Conservation (phyloP, 1,140 invertebrate species). For the Bombus vancouverensis region DNA sequence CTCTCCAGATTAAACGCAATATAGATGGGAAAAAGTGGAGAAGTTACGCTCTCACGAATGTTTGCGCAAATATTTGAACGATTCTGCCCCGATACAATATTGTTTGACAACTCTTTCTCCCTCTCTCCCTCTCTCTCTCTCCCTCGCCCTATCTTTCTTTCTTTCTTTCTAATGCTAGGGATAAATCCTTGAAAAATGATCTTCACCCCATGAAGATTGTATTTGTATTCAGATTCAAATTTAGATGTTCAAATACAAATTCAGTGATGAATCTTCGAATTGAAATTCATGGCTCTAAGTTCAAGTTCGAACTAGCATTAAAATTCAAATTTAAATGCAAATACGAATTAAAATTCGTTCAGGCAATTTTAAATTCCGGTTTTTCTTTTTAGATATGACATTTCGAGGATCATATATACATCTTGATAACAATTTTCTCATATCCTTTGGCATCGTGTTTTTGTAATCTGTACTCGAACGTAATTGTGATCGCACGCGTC, state of each 20-base stretch:
- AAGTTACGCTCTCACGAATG: not conserved
- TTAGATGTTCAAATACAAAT: not conserved
- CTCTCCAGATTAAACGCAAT: conserved; percentile 23
- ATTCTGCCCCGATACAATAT: not conserved
- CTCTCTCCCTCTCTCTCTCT: too few relatives aligned
- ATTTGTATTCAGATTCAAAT: not conserved
- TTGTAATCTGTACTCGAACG: not conserved
- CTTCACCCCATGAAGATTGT: not conserved
- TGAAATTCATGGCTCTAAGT: too few relatives aligned
- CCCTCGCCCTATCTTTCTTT: too few relatives aligned
- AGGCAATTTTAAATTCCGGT: too few relatives aligned
- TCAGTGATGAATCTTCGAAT: not conserved
- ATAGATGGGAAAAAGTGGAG: not conserved
- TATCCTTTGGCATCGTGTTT: not conserved
- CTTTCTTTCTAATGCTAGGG: too few relatives aligned
- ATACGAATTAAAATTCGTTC: not conserved
- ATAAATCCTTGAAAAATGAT: not conserved
- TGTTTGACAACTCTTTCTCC: not conserved
- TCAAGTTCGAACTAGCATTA: too few relatives aligned
- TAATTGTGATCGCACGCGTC: too few relatives aligned
- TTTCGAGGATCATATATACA: not conserved
- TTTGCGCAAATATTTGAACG: not conserved
- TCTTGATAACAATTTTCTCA: not conserved
- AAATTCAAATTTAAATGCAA: not conserved
- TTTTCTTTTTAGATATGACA: too few relatives aligned